Evolutionary conservation across 64 coral and sea anemone genomes (phyloP), one percentile per base, ranked within the genome.

Genomic region (Montipora cactus): DNA sequence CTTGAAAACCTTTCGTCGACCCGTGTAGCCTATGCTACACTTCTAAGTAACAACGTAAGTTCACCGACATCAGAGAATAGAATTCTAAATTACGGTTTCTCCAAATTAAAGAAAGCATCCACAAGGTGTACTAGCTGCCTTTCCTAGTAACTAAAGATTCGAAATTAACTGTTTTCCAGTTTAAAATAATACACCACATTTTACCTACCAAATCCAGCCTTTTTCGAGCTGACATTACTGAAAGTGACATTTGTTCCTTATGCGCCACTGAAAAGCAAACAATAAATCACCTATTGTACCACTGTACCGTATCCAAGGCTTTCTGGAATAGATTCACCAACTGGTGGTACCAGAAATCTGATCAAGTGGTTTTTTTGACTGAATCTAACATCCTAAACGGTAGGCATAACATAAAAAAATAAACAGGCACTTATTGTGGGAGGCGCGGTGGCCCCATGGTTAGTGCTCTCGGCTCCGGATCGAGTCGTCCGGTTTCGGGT

Each of bases 31-130:
- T 74, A 74, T 8, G 71, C 71, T 22, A 74, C 21, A 74, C 71
- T 74, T 22, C 0, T 23, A 5, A 74, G 71, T 28, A 74, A 74
- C 71, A 74, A 20, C 23, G 70, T 23, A 74, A 5, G 9, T 74
- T 21, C 71, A 28, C 71, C 71, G 71, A 74, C 71, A n/a, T n/a
- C n/a, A 74, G 71, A 69, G 66, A 74, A 37, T 22, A 74, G 71
- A 74, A 74, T 74, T 22, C 71, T 74, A 74, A 37, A 74, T 74
- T 22, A 74, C n/a, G 71, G 18, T 22, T 74, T 74, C 71, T 23
- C 20, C 20, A 37, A 23, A 25, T 28, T 28, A 28, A 28, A 28
- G 71, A 74, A 74, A 74, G 20, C 71, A 74, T 28, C 71, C 71
- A 74, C 71, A 37, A 74, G 8, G 70, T 28, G 71, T 23, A 23